phyloP scores from a whole-genome alignment of 2,113 vertebrate genomes.

The Paedocypris sp. region DNA sequence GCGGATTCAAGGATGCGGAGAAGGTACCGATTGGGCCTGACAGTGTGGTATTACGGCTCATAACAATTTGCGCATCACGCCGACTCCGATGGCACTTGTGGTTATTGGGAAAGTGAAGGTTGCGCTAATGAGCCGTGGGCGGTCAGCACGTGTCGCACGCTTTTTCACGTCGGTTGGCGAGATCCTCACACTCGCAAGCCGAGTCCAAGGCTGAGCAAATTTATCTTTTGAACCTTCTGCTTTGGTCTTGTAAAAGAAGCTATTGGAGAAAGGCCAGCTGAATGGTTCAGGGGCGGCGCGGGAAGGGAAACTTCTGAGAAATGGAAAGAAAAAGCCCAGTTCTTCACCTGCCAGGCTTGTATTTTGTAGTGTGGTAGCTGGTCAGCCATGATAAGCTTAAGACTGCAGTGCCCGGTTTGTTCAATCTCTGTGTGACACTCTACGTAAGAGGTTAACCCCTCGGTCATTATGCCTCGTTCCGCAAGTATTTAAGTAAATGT shows the following conservation, averaged over 20 bases:
- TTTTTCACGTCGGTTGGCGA: too few species aligned
- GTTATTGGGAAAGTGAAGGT: constrained; percentile 4
- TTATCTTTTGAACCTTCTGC: background rate
- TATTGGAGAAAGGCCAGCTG: constrained; percentile 5
- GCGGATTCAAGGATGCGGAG: background rate
- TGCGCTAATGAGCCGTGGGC: constrained; percentile 7
- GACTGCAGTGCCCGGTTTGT: constrained; percentile 3
- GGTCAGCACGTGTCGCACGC: too few species aligned
- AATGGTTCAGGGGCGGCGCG: background rate
- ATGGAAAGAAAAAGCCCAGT: background rate
- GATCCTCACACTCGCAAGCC: too few species aligned
- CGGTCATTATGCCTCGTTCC: too few species aligned
- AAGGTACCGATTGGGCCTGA: constrained; percentile 2
- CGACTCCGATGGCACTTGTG: background rate
- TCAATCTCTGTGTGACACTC: background rate
- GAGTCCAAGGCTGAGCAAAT: background rate
- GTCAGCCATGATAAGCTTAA: constrained; percentile 16
- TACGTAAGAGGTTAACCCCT: too few species aligned
- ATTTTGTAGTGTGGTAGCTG: constrained; percentile 3
- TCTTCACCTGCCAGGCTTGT: background rate
- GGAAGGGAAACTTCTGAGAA: background rate
- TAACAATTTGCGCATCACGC: constrained; percentile 8
- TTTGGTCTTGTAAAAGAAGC: background rate
- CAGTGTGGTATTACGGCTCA: constrained; percentile 2
- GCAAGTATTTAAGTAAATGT: too few species aligned